phyloP scores from a whole-genome alignment of 2,113 vertebrate species.

The Nipponia nippon region DNA sequence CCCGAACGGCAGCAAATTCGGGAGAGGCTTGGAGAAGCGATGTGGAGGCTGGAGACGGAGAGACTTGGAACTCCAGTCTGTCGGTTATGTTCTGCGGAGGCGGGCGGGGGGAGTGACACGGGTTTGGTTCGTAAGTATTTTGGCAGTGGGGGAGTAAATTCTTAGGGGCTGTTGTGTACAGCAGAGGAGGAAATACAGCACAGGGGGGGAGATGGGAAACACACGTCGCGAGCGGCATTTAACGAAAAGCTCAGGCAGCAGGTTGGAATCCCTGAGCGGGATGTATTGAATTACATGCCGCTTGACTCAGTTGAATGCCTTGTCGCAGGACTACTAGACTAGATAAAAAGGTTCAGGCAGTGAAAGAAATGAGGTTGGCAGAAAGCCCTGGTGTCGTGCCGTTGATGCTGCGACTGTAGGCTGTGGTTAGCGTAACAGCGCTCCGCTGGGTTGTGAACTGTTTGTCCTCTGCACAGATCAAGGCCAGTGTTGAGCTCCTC shows the following conservation, averaged over 20 bases:
- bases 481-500: background rate
- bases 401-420: background rate
- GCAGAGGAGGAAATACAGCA: background rate
- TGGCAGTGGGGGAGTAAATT: background rate
- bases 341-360: too few relatives aligned
- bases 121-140: background rate
- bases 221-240: fast-evolving
- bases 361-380: background rate
- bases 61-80: background rate
- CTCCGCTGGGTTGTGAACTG: background rate
- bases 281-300: fast-evolving
- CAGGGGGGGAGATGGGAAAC: background rate
- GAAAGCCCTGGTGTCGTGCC: background rate
- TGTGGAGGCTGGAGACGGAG: too few relatives aligned
- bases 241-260: background rate
- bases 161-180: too few relatives aligned
- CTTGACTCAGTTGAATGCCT: background rate
- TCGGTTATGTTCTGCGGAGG: fast-evolving
- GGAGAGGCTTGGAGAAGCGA: background rate
- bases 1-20: too few relatives aligned
- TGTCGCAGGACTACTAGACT: background rate
- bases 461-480: too few relatives aligned
- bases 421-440: fast-evolving
- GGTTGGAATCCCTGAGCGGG: background rate
- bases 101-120: fast-evolving